phyloP scores from a whole-genome alignment of 2,888 invertebrate genomes.

The Didymodactylos carnosus region DNA sequence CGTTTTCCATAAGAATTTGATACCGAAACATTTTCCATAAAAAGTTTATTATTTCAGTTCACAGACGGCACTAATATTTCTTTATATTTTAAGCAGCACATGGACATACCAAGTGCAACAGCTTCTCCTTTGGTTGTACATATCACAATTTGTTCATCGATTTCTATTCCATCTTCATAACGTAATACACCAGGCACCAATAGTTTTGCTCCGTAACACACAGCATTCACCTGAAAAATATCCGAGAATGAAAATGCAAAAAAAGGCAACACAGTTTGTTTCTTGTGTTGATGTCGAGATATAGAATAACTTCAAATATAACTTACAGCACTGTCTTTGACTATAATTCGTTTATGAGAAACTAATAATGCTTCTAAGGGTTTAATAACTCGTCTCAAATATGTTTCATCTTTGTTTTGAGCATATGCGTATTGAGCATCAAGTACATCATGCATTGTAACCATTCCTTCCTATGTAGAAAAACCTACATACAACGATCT shows the following conservation, averaged over 20 bases:
- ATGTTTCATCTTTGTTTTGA: slow-evolving; percentile 77
- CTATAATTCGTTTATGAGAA: slow-evolving; percentile 78
- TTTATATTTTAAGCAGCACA: too few relatives aligned
- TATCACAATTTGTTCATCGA: slow-evolving; percentile 88
- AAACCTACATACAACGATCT: background rate
- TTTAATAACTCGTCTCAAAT: slow-evolving; percentile 69
- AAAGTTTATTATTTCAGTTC: too few relatives aligned
- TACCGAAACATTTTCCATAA: too few relatives aligned
- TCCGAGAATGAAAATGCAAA: too few relatives aligned
- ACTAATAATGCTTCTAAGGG: slow-evolving; percentile 76
- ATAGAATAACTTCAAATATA: too few relatives aligned
- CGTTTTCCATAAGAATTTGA: too few relatives aligned
- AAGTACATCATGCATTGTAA: slow-evolving; percentile 90
- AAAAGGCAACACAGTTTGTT: too few relatives aligned
- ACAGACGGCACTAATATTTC: too few relatives aligned
- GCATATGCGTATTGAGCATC: slow-evolving; percentile 93
- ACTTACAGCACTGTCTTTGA: slow-evolving; percentile 81
- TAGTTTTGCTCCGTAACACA: slow-evolving; percentile 95
- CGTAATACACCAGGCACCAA: slow-evolving; percentile 83
- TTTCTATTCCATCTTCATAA: slow-evolving; percentile 88
- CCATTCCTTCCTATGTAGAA: slow-evolving; percentile 49
- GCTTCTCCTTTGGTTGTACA: slow-evolving; percentile 75
- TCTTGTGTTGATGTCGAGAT: too few relatives aligned
- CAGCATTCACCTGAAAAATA: slow-evolving; percentile 63
- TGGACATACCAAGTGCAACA: slow-evolving; percentile 36